Conservation (phyloP, 2,888 invertebrate species). For the Rapana venosa region DNA sequence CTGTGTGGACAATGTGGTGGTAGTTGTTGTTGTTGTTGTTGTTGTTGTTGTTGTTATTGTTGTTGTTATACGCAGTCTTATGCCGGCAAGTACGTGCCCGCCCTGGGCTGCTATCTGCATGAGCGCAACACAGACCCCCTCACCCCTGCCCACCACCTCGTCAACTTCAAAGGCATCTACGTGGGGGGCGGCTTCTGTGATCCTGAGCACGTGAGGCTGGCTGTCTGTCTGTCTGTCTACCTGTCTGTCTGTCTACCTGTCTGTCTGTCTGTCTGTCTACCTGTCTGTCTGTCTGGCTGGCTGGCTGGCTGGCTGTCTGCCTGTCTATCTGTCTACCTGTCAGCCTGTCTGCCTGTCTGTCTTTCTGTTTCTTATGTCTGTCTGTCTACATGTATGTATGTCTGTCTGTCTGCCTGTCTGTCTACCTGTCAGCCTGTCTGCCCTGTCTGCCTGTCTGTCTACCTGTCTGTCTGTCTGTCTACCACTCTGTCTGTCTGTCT, state of each 20-base stretch:
- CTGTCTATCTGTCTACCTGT: not conserved
- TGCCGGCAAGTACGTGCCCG: slow-evolving; percentile 86
- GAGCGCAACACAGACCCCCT: slow-evolving; percentile 55
- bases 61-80: slow-evolving; percentile 70
- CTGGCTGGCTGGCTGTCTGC: not conserved
- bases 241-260: not conserved
- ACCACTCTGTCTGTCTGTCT: not conserved
- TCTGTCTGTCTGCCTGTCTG: not conserved
- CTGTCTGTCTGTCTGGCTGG: not conserved
- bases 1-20: not conserved
- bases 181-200: slow-evolving; percentile 76
- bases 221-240: not conserved
- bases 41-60: not conserved
- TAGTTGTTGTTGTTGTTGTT: not conserved
- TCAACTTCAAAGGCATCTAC: slow-evolving; percentile 73
- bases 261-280: not conserved
- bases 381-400: not conserved
- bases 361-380: not conserved
- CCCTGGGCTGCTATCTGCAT: slow-evolving; percentile 80
- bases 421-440: not conserved
- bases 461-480: not conserved
- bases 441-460: not conserved
- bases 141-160: slow-evolving; percentile 44
- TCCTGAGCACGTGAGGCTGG: slow-evolving; percentile 63
- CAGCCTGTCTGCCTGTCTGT: not conserved